Evolutionary conservation across 2,113 vertebrate species (phyloP).

Genomic region (Rhegmatorhina hoffmannsi): DNA sequence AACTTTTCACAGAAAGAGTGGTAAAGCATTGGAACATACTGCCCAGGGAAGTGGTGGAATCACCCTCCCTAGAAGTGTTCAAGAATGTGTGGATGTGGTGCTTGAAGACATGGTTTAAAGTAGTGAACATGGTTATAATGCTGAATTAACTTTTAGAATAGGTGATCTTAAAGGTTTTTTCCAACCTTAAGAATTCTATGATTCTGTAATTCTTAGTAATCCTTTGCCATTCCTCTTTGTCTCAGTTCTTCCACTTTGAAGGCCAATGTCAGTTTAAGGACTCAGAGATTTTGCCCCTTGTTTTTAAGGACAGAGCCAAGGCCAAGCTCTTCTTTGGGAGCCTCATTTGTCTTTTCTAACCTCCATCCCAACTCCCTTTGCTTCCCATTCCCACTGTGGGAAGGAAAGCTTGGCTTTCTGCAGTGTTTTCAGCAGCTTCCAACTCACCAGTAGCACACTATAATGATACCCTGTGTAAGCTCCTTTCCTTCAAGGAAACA

Average conservation of each 20-base stretch:
- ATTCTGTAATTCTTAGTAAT: not conserved
- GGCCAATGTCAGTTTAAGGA: not conserved
- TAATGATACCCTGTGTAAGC: not conserved
- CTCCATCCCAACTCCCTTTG: not conserved
- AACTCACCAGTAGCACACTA: rapidly evolving
- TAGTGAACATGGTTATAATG: not conserved
- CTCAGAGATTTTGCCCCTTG: not conserved
- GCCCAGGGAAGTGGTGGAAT: not conserved
- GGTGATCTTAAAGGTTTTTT: not conserved
- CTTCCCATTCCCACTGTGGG: rapidly evolving
- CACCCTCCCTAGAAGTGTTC: not conserved
- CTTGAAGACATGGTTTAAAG: not conserved
- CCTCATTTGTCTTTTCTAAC: not conserved
- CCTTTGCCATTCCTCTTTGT: not conserved
- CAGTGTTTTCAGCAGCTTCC: not conserved
- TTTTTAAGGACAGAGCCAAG: not conserved
- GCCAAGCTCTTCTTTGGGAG: not conserved
- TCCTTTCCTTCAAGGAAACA: not conserved
- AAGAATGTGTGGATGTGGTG: not conserved
- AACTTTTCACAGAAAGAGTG: not conserved
- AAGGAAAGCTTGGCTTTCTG: not conserved
- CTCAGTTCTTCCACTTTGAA: not conserved
- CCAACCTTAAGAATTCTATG: not conserved
- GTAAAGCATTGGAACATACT: not conserved
- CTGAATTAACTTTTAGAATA: not conserved